Conservation (phyloP, 2,888 invertebrate genomes). For the Blastobasis lacticolella region DNA sequence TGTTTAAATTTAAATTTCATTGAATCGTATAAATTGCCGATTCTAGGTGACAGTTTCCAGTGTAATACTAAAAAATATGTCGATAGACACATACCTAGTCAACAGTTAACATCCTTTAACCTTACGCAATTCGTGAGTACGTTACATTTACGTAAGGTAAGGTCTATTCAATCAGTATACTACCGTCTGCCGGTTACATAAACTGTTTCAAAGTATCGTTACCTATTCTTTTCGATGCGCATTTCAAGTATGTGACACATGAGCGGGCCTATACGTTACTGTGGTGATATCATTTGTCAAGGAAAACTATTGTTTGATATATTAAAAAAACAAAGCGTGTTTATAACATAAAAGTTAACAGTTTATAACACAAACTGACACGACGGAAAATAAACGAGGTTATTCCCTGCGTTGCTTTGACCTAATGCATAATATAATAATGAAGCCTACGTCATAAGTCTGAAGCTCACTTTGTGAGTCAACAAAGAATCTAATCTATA, state of each 20-base stretch:
- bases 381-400: background rate
- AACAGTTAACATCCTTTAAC: slow-evolving; percentile 31
- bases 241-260: slow-evolving; percentile 23
- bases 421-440: too few species aligned
- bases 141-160: slow-evolving; percentile 62
- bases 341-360: background rate
- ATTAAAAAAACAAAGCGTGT: background rate
- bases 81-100: background rate
- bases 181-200: slow-evolving; percentile 55
- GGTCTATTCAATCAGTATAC: slow-evolving; percentile 60
- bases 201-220: slow-evolving; percentile 28
- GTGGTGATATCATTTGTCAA: slow-evolving; percentile 28
- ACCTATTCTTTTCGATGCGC: slow-evolving; percentile 27
- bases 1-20: too few species aligned
- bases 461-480: too few species aligned
- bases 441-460: too few species aligned
- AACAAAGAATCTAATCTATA: too few species aligned
- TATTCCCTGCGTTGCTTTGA: too few species aligned
- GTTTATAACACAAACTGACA: background rate
- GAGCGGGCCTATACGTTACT: slow-evolving; percentile 18
- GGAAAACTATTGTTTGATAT: slow-evolving; percentile 19
- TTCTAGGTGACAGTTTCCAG: too few species aligned
- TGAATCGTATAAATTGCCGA: too few species aligned
- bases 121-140: slow-evolving; percentile 47
- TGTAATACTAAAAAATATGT: too few species aligned